Conservation (phyloP, 2,888 invertebrate genomes). For the Drosophila hamatofila region DNA sequence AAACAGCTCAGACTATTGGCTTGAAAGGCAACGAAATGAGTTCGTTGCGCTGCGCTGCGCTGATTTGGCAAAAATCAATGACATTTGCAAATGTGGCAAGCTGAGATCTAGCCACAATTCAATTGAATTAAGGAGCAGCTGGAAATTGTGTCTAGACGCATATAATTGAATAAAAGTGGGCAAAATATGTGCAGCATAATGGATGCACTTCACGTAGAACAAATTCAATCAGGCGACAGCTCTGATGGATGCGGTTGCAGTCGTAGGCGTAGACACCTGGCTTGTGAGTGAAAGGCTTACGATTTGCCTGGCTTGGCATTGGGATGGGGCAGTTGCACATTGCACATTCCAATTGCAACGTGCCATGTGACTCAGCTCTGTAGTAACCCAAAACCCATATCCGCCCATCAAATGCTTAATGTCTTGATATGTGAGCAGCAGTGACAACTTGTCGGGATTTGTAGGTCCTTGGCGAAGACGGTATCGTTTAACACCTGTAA, state of each 20-base stretch:
- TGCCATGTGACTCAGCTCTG: conserved; percentile 9
- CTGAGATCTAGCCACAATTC: conserved; percentile 41
- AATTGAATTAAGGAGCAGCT: conserved; percentile 70
- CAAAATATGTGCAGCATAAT: conserved; percentile 51
- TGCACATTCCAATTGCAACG: conserved; percentile 4
- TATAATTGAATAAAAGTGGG: conserved; percentile 48
- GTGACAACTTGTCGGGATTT: conserved; percentile 35
- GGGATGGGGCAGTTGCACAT: neutral
- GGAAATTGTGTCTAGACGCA: conserved; percentile 55
- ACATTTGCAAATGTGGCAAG: conserved; percentile 50
- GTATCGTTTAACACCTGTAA: conserved; percentile 70
- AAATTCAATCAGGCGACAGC: conserved; percentile 38
- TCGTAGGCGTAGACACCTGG: conserved; percentile 58
- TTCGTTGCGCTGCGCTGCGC: conserved; percentile 42
- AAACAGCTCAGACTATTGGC: conserved; percentile 43
- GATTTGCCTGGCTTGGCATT: conserved; percentile 11
- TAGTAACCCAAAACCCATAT: conserved; percentile 61
- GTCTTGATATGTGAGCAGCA: conserved; percentile 43
- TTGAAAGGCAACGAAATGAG: conserved; percentile 41
- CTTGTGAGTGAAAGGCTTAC: conserved; percentile 49
- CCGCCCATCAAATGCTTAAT: conserved; percentile 56
- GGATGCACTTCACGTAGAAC: conserved; percentile 65
- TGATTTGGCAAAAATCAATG: conserved; percentile 53
- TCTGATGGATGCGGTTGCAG: conserved; percentile 58
- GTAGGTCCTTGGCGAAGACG: neutral